A percentile compares a stretch with the other conserved stretches of the same genome.
Conservation (phyloP, 2,888 invertebrate species). For the Rhagophthalmus giganteus region DNA sequence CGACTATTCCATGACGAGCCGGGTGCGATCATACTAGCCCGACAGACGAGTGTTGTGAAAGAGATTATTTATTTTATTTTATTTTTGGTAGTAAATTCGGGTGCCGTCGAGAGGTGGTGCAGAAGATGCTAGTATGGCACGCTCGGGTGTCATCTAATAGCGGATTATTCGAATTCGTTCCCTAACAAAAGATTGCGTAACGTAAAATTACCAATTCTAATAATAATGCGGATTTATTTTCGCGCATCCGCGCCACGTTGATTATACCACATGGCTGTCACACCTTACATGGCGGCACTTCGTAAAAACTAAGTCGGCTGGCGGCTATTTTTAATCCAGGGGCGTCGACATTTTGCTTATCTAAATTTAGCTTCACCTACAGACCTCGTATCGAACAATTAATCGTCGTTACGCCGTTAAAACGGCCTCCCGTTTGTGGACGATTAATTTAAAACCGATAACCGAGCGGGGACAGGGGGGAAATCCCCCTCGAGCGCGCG, state of each 20-base stretch:
- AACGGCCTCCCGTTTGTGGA: too few relatives aligned
- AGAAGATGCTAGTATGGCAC: conserved; percentile 15
- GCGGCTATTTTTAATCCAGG: conserved; percentile 40
- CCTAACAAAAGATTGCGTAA: too few relatives aligned
- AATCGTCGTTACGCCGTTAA: too few relatives aligned
- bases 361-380: conserved; percentile 17
- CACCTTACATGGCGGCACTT: conserved; percentile 46
- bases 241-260: conserved; percentile 39
- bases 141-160: conserved; percentile 8
- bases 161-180: background rate
- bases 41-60: too few relatives aligned
- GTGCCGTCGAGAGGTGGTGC: conserved; percentile 4
- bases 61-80: too few relatives aligned
- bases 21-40: background rate
- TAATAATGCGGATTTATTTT: conserved; percentile 25
- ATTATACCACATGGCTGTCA: conserved; percentile 38
- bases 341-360: conserved; percentile 29
- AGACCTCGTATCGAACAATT: background rate
- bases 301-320: conserved; percentile 34
- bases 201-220: conserved; percentile 6
- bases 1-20: too few relatives aligned
- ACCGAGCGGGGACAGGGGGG: background rate
- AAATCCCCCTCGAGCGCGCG: background rate
- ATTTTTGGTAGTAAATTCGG: too few relatives aligned
- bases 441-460: background rate